Conservation (phyloP, 2,888 invertebrate genomes). For the Bombylius major region DNA sequence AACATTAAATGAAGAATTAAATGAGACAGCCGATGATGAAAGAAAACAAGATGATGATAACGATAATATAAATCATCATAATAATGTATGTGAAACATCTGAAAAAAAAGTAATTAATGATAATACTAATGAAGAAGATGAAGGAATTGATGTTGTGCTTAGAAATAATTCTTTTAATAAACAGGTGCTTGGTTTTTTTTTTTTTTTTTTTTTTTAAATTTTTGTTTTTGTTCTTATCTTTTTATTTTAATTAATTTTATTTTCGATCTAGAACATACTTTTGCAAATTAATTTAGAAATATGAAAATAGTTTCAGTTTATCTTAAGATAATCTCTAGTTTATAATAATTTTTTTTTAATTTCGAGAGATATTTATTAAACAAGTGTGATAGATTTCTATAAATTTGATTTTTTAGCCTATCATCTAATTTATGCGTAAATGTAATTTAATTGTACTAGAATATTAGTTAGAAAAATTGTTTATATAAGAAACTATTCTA, state of each 20-base stretch:
- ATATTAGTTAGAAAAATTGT: too few relatives aligned
- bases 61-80: slow-evolving; percentile 11
- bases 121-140: slow-evolving; percentile 17
- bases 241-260: background rate
- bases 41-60: slow-evolving; percentile 9
- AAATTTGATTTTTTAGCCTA: too few relatives aligned
- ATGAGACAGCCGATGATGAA: slow-evolving; percentile 15
- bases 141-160: slow-evolving; percentile 18
- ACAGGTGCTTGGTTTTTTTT: slow-evolving; percentile 14
- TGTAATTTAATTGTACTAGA: background rate
- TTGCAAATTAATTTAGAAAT: too few relatives aligned
- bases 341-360: too few relatives aligned
- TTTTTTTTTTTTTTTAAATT: background rate
- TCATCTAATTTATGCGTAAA: background rate
- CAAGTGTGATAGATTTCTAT: too few relatives aligned
- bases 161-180: slow-evolving; percentile 19
- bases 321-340: too few relatives aligned
- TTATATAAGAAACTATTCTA: too few relatives aligned
- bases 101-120: background rate
- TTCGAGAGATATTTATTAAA: too few relatives aligned
- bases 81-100: background rate
- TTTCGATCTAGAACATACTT: too few relatives aligned
- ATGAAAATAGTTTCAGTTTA: too few relatives aligned
- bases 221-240: background rate
- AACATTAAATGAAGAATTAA: slow-evolving; percentile 31